Base-by-base conservation (phyloP, 2,113 vertebrate genomes). In the Anolis sagrei region DNA sequence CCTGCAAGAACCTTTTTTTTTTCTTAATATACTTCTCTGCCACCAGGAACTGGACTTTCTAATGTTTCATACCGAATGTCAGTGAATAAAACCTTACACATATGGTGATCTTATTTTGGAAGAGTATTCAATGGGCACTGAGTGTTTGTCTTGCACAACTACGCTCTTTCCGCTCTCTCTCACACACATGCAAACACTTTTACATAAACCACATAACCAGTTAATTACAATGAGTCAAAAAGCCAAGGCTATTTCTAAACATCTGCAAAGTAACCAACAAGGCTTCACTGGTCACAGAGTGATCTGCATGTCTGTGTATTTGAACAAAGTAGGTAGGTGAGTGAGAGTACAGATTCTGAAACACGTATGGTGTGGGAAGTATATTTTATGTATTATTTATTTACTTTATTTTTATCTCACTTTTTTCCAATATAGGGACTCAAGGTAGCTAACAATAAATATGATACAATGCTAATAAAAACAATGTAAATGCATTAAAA, bases 141-240 rank as follows among this genome's bases (percentile, higher is more conserved):
- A 62, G 25, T 27, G 32, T 36, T 5, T 25, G 29, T 44, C 48
- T 49, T 69, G 2, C 27, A 13, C 66, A 68, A 49, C 79, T 69
- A 14, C 48, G 51, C 21, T 10, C 13, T 0, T 49, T 23, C 27
- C 64, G 32, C 11, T n/a, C 39, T 44, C 39, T 44, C 39, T 44
- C 39, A 44, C 39, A 44, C 39, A 44, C 39, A 44, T 44, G 39
- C 39, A 44, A 44, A 44, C 25, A 6, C 32, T 51, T 69, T 49
- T n/a, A 48, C 44, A n/a, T 80, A 81, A 69, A 54, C 79, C 48
- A 32, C 48, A 81, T 32, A 21, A 4, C 10, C 66, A 51, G 2
- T 54, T 70, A 81, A 81, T 81, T 81, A 81, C 32, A 81, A 70
- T 19, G 79, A 81, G 21, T n/a, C 34, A 66, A 70, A 69, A 81